Evolutionary conservation across 1,140 invertebrate genomes (phyloP).

Genomic region (Dufourea novaeangliae): DNA sequence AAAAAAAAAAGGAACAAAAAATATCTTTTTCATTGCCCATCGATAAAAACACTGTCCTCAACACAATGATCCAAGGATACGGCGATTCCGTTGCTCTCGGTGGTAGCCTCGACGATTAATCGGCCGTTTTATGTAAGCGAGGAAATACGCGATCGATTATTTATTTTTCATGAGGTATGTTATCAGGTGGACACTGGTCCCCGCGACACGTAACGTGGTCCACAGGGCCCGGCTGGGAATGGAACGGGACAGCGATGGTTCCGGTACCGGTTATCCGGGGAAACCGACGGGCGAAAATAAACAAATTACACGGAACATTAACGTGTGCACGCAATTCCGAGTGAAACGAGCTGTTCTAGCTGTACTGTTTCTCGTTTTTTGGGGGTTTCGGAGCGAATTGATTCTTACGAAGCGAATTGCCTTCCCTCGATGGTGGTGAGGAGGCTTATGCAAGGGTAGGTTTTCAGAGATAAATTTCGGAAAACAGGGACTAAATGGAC

Average conservation of each 20-base stretch:
- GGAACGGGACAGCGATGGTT: not conserved
- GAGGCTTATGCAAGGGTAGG: too few relatives aligned
- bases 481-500: too few relatives aligned
- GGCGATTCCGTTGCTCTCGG: not conserved
- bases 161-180: constrained; percentile 1
- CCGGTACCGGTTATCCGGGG: constrained; percentile 5
- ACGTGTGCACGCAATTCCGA: not conserved
- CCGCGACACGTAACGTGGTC: constrained; percentile 33
- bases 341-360: not conserved
- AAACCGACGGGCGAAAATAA: constrained; percentile 16
- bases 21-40: not conserved
- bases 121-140: constrained; percentile 12
- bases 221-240: not conserved
- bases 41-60: not conserved
- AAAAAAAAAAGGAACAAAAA: not conserved
- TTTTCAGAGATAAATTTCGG: too few relatives aligned
- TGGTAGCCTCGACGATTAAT: too few relatives aligned
- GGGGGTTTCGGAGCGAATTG: too few relatives aligned
- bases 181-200: not conserved
- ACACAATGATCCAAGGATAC: constrained; percentile 6
- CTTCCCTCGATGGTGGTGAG: too few relatives aligned
- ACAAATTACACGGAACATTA: not conserved
- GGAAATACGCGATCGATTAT: not conserved
- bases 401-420: too few relatives aligned
- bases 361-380: too few relatives aligned